Evolutionary conservation across 2,113 vertebrate species (phyloP), one percentile per base, ranked within the genome.

Genomic region (Pelecanoides urinatrix): DNA sequence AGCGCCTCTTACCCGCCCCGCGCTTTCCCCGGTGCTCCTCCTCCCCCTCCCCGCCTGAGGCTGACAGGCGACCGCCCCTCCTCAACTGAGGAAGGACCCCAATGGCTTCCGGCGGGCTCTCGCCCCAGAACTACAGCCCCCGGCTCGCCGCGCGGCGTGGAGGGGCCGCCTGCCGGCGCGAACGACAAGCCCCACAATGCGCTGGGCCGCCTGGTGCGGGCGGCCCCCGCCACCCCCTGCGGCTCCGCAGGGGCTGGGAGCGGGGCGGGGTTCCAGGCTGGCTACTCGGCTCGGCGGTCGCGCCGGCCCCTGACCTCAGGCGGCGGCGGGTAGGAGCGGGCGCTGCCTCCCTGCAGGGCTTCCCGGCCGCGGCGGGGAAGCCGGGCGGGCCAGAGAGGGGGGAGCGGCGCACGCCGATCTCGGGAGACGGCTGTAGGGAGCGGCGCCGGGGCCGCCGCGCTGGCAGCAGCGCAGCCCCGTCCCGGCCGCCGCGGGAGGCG

Each of bases 111-210:
- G 91, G 78, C 87, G 30, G 32, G 29, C 65, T 66, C 23, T 44
- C n/a, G 49, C 36, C 38, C 16, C 86, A 26, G 80, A 75, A 94
- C 96, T 97, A 96, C 95, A 66, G 25, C 30, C 92, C 92, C 97
- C 96, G 49, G 74, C 86, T 53, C 21, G 50, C 95, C 45, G 44
- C 72, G 55, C 86, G 34, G 30, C 55, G 10, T 34, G 3, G 11
- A 25, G 34, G 5, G 32, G 38, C 26, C 6, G 22, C 16, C 40
- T 50, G 7, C 22, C 63, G 22, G n/a, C 38, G 49, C 47, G 20
- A 55, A 25, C 32, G n/a, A 53, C 73, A 40, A 56, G 65, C 85
- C 55, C 77, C 85, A 81, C 55, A 40, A 40, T 40, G 40, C 40
- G 40, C 40, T 11, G 40, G 40, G 40, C 40, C 40, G 40, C 40